Base-by-base conservation (phyloP, 2,888 invertebrate species). In the Carabus problematicus region DNA sequence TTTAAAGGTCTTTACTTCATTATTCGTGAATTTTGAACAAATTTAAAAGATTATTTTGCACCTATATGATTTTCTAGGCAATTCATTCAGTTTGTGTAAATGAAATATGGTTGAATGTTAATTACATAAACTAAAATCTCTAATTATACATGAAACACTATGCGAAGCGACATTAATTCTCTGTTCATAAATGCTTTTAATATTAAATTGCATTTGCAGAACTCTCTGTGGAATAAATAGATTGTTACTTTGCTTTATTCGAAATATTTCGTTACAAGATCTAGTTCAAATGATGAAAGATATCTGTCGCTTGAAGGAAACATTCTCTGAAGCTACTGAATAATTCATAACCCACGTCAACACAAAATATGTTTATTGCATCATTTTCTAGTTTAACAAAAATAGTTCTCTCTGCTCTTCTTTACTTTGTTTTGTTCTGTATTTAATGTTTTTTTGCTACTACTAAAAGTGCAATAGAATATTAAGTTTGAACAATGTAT, bases 241-340 rank as follows among this genome's bases (percentile, higher is more conserved):
- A n/a, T n/a, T n/a, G n/a, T n/a, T n/a, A n/a, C n/a, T n/a, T n/a
- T n/a, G n/a, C n/a, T n/a, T n/a, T 58, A 56, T 45, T 29, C 11
- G 29, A 56, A 64, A 64, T 56, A 64, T 64, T 64, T 64, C 64
- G 56, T 64, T 64, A 64, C 56, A 39, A 56, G 29, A 29, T 14
- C 29, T 55, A 49, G 39, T 11, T 4, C 18, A n/a, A 29, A 4
- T 43, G 63, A 39, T 64, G 63, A 64, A 18, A 19, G 63, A 52
- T 16, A 16, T 11, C 16, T 45, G 14, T 45, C 3, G 45, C 52
- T 18, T 9, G 52, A 11, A 16, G 49, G 14, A 8, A 52, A 11
- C 9, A 19, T 52, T 16, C 9, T 11, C 11, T 8, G 11, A 29
- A 9, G 56, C 12, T 56, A 29, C 39, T 64, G 64, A 64, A 64